These are phyloP conservation scores for Frankliniella intonsa DNA, from an alignment of 2,888 invertebrate species.

Conservation along the genomic window DNA sequence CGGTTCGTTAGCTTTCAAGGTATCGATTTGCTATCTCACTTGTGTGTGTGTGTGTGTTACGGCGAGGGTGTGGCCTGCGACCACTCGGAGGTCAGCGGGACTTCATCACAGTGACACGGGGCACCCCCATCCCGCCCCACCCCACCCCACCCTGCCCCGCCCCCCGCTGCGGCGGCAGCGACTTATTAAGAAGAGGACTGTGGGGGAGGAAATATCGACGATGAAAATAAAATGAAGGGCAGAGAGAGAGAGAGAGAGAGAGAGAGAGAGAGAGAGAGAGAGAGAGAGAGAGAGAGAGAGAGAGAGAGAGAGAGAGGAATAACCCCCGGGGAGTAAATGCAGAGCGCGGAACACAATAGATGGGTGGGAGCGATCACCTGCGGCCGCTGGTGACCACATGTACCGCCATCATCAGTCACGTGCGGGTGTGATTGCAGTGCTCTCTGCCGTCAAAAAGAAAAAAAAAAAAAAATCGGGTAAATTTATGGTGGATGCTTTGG, in stretches of 20 bases:
- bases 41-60: neutral
- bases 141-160: too few relatives aligned
- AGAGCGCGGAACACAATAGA: neutral
- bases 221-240: too few relatives aligned
- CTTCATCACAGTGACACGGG: neutral
- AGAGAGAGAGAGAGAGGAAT: neutral
- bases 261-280: neutral
- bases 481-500: too few relatives aligned
- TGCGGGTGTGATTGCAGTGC: neutral
- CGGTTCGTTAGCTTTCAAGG: neutral
- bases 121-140: too few relatives aligned
- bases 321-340: neutral
- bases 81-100: neutral
- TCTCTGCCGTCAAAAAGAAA: too few relatives aligned
- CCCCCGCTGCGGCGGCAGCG: too few relatives aligned
- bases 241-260: neutral
- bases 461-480: too few relatives aligned
- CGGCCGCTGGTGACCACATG: neutral
- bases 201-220: too few relatives aligned
- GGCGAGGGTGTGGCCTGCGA: neutral
- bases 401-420: neutral
- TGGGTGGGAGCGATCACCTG: neutral
- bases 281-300: neutral
- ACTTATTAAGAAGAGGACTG: too few relatives aligned
- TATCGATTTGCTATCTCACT: constrained; percentile 6